phyloP scores from a whole-genome alignment of 2,113 vertebrate species.

The Bungarus multicinctus region DNA sequence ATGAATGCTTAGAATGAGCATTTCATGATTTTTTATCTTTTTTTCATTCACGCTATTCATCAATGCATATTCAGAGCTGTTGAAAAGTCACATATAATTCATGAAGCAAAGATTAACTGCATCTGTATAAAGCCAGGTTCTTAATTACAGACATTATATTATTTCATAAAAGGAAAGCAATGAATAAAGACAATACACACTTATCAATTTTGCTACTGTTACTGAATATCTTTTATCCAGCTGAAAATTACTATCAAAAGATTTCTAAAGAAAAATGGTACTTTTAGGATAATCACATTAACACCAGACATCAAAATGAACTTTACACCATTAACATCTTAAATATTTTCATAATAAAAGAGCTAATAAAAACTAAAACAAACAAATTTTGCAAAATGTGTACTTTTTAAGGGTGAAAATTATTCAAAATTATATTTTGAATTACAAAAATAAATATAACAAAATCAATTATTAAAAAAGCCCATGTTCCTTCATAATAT shows the following conservation, averaged over 20 bases:
- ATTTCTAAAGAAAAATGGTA: slow-evolving; percentile 40
- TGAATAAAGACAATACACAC: not conserved
- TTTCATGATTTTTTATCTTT: not conserved
- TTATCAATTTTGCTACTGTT: not conserved
- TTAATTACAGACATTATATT: not conserved
- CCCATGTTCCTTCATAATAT: not conserved
- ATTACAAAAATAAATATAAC: slow-evolving; percentile 65
- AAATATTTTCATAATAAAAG: slow-evolving; percentile 48
- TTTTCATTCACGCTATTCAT: not conserved
- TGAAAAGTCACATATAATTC: not conserved
- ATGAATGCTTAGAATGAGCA: not conserved
- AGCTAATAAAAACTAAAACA: slow-evolving; percentile 57
- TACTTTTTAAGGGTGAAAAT: slow-evolving; percentile 35
- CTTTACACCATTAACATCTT: slow-evolving; percentile 56
- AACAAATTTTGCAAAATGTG: slow-evolving; percentile 43
- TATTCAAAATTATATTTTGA: slow-evolving; percentile 36
- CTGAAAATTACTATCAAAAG: slow-evolving; percentile 26
- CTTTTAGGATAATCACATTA: slow-evolving; percentile 60
- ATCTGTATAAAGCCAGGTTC: not conserved
- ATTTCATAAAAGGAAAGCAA: not conserved
- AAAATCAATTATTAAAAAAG: slow-evolving; percentile 59
- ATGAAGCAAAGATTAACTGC: not conserved
- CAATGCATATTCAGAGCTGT: not conserved
- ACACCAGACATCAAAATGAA: slow-evolving; percentile 53
- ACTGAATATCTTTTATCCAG: not conserved